These are phyloP conservation scores for Ancistrus triradiatus DNA, from an alignment of 2,113 vertebrate genomes.

Conservation along the genomic window DNA sequence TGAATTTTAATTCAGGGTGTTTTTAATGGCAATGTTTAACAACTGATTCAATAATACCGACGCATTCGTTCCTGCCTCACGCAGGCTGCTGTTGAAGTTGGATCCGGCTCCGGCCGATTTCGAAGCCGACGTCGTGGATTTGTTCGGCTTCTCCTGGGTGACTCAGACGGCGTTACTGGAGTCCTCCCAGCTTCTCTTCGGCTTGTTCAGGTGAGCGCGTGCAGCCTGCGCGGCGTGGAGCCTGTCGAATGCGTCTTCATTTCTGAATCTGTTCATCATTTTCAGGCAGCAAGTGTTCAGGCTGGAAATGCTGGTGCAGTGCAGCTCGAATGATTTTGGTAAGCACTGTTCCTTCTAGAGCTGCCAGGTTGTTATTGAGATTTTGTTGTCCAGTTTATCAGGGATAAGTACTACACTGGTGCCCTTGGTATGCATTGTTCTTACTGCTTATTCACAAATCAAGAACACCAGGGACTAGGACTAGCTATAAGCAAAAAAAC, in stretches of 20 bases:
- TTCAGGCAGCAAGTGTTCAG: slow-evolving; percentile 44
- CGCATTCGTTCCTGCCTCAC: not conserved
- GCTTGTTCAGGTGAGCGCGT: slow-evolving; percentile 80
- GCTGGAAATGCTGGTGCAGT: slow-evolving; percentile 78
- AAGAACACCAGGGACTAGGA: no score
- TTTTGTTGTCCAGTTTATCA: no score
- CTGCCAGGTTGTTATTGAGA: no score
- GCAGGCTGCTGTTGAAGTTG: slow-evolving; percentile 80
- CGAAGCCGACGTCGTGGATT: slow-evolving; percentile 79
- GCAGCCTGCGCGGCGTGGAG: slow-evolving; percentile 19
- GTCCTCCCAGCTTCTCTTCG: slow-evolving; percentile 84
- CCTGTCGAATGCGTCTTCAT: slow-evolving; percentile 31
- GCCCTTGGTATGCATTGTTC: no score
- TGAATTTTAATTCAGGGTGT: no score
- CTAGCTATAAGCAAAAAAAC: no score
- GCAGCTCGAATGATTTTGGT: slow-evolving; percentile 85
- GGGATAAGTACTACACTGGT: no score
- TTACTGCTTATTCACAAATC: no score
- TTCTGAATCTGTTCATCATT: slow-evolving; percentile 45
- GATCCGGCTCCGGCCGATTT: slow-evolving; percentile 87
- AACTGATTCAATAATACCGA: not conserved
- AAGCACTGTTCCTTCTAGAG: slow-evolving; percentile 61
- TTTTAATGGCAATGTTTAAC: no score
- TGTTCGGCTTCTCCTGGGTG: slow-evolving; percentile 91
- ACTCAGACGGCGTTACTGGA: slow-evolving; percentile 87